Percentiles rank a stretch among this genome's conserved stretches.
These are phyloP conservation scores for Troides helena DNA, from an alignment of 2,888 invertebrate genomes.

Conservation along the genomic window DNA sequence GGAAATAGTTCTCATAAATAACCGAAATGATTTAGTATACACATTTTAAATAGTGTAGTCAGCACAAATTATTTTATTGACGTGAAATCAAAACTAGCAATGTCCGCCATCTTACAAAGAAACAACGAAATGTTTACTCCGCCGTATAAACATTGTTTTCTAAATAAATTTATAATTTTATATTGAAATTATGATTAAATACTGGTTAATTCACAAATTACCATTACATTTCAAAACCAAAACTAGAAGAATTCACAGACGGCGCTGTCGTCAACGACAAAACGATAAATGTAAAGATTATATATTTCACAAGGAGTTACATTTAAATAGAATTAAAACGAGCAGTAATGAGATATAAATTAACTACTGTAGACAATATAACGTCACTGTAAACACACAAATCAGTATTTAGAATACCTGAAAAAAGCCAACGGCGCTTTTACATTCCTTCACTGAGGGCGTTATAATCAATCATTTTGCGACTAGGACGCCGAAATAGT, in stretches of 20 bases:
- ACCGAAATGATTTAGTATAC: constrained; percentile 15
- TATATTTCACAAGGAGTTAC: constrained; percentile 18
- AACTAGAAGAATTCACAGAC: constrained; percentile 54
- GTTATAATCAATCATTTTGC: constrained; percentile 64
- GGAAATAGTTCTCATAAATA: constrained; percentile 3
- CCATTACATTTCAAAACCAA: constrained; percentile 52
- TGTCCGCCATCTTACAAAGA: constrained; percentile 45
- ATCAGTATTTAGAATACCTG: constrained; percentile 37
- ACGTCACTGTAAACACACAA: neutral
- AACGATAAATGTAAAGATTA: constrained; percentile 34
- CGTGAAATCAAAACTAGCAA: constrained; percentile 31
- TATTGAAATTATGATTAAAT: constrained; percentile 34
- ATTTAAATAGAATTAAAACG: constrained; percentile 22
- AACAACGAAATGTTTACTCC: constrained; percentile 31
- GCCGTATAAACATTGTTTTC: constrained; percentile 3
- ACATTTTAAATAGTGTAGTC: neutral
- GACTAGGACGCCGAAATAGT: constrained; percentile 72
- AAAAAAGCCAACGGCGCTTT: constrained; percentile 46
- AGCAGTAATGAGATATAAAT: neutral
- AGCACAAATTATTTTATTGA: constrained; percentile 19
- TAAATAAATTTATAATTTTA: constrained; percentile 2
- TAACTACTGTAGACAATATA: neutral
- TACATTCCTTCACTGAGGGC: constrained; percentile 69
- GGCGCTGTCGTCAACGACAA: constrained; percentile 67
- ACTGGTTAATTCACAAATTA: constrained; percentile 48